Evolutionary conservation across 1,140 invertebrate genomes (phyloP), one percentile per base, ranked within the genome.

Genomic region (Drosophila pruinosa): DNA sequence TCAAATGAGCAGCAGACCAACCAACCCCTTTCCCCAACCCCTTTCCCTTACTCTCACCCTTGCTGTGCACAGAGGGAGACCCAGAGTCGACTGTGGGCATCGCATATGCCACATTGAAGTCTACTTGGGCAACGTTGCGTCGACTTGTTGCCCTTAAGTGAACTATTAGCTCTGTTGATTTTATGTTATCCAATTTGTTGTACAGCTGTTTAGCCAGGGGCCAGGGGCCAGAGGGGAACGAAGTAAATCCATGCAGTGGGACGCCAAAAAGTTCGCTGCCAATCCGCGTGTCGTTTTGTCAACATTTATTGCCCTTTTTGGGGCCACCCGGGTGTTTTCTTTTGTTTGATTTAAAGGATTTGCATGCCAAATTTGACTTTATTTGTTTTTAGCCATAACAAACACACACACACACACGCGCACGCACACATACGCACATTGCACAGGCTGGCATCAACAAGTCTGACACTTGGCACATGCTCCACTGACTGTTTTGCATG

Each of bases 141-240:
- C 38, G 52, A 39, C 62, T 64, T 75, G 79, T 72, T 63, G 57
- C 50, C 82, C 70, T 74, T 77, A 88, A 86, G 82, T 88, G 82
- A 86, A 86, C 81, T 86, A 86, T 86, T 86, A 86, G 81, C 82
- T 86, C 57, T 88, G 81, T 86, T 86, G 82, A 81, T 86, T 88
- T 86, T 86, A 86, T 86, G 82, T 88, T 81, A 86, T 88, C 62
- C 81, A 86, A 88, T 86, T 86, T 86, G 74, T 82, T 74, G 77
- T 81, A 61, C 68, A 71, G 68, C 68, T 71, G 68, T 17, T 65
- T 10, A 34, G 5, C n/a, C 3, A 53, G n/a, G 24, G n/a, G 19
- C 0, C 15, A 5, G 7, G n/a, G 14, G 26, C 45, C 4, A 21
- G 10, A 8, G 31, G 10, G 6, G n/a, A 10, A 21, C 6, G 31